phyloP scores from a whole-genome alignment of 2,797 vertebrate genomes.

The Harpagifer antarcticus region DNA sequence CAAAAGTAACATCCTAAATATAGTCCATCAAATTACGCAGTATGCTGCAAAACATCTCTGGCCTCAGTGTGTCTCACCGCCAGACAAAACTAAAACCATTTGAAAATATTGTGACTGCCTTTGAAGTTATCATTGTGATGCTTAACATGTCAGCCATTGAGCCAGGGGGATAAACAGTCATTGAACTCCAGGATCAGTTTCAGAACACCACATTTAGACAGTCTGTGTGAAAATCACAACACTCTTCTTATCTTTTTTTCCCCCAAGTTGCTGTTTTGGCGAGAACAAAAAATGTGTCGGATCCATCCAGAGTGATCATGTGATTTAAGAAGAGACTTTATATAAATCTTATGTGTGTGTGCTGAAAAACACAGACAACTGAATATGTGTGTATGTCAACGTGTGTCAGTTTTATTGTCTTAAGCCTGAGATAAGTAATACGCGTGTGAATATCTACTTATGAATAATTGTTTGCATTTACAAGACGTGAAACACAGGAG shows the following conservation, averaged over 20 bases:
- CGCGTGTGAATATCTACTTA: neutral
- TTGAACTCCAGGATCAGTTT: constrained; percentile 36
- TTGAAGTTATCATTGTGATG: constrained; percentile 44
- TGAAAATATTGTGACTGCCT: constrained; percentile 32
- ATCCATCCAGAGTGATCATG: neutral
- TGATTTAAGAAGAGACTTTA: neutral
- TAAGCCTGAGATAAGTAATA: neutral
- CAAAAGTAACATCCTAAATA: neutral
- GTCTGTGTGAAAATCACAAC: constrained; percentile 4
- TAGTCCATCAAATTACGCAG: neutral
- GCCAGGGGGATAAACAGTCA: constrained; percentile 55
- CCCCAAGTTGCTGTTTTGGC: constrained; percentile 19
- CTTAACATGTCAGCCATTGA: constrained; percentile 38
- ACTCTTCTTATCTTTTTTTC: constrained; percentile 6
- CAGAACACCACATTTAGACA: constrained; percentile 16
- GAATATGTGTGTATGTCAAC: constrained; percentile 4
- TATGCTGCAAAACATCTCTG: constrained; percentile 15
- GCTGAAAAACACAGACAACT: neutral
- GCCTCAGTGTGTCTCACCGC: constrained; percentile 9
- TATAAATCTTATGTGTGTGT: neutral
- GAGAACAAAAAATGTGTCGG: constrained; percentile 20
- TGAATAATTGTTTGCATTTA: neutral
- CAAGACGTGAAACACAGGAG: neutral
- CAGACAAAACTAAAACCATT: constrained; percentile 26
- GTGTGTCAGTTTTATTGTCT: neutral